These are phyloP conservation scores for Drosophila lutescens DNA, from an alignment of 2,888 invertebrate genomes.

Conservation along the genomic window DNA sequence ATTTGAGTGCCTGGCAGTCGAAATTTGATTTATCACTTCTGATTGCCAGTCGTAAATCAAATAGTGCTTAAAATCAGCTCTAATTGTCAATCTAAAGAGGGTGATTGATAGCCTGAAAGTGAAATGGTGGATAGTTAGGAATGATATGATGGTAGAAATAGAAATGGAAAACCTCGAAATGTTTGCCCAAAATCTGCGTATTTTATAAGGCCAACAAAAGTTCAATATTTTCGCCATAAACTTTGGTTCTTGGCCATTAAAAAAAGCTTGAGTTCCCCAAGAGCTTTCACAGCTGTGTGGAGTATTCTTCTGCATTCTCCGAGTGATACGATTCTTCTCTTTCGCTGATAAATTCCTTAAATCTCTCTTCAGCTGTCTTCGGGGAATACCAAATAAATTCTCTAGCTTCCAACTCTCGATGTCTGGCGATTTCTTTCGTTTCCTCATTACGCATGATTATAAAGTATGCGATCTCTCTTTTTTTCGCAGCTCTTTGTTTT, in stretches of 20 bases:
- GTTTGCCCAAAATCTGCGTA: not conserved
- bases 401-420: slow-evolving; percentile 7
- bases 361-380: slow-evolving; percentile 6
- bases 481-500: slow-evolving; percentile 19
- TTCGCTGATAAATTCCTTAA: not conserved
- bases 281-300: slow-evolving; percentile 18
- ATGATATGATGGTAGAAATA: too few relatives aligned
- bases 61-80: slow-evolving; percentile 4
- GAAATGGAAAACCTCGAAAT: slow-evolving; percentile 2
- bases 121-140: not conserved
- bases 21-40: slow-evolving; percentile 36
- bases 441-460: slow-evolving; percentile 27
- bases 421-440: slow-evolving; percentile 12
- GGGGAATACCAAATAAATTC: slow-evolving; percentile 38
- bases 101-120: slow-evolving; percentile 1
- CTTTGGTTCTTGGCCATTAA: not conserved
- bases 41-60: slow-evolving; percentile 34
- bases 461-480: slow-evolving; percentile 2
- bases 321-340: slow-evolving; percentile 23
- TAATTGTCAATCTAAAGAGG: slow-evolving; percentile 9
- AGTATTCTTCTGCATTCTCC: not conserved
- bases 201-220: not conserved
- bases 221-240: slow-evolving; percentile 16
- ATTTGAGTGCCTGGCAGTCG: slow-evolving; percentile 3
- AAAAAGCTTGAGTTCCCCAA: slow-evolving; percentile 24